A percentile compares a stretch with the other conserved stretches of the same genome.
Evolutionary conservation across 1,140 invertebrate genomes (phyloP).

Genomic region (Bombus difficillimus): DNA sequence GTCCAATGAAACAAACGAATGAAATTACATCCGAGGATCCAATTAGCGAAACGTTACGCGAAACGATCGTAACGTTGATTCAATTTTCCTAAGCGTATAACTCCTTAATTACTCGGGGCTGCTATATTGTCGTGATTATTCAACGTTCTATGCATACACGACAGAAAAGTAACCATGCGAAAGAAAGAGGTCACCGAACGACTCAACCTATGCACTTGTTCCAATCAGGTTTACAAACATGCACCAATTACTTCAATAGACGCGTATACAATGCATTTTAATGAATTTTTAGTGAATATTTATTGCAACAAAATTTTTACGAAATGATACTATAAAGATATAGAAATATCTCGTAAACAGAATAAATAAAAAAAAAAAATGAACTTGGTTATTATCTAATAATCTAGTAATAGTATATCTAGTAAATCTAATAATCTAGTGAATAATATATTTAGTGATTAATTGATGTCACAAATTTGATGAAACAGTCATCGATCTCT

Average conservation of each 20-base stretch:
- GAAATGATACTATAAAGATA: not conserved
- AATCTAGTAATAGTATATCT: no score
- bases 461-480: no score
- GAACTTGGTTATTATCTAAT: not conserved
- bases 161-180: not conserved
- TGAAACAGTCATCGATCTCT: no score
- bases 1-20: constrained; percentile 9
- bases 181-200: constrained; percentile 55
- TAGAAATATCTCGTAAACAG: not conserved
- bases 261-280: not conserved
- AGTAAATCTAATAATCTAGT: no score
- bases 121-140: not conserved
- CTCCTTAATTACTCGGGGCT: not conserved
- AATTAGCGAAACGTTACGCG: constrained; percentile 22
- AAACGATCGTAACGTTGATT: constrained; percentile 24
- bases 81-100: constrained; percentile 10
- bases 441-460: no score
- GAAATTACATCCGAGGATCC: constrained; percentile 17
- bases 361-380: not conserved
- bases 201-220: constrained; percentile 45
- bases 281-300: not conserved
- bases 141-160: not conserved
- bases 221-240: not conserved
- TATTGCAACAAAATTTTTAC: not conserved
- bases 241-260: not conserved